Evolutionary conservation across 2,797 vertebrate genomes (phyloP).

Genomic region (Pangasius sanitwongsei): DNA sequence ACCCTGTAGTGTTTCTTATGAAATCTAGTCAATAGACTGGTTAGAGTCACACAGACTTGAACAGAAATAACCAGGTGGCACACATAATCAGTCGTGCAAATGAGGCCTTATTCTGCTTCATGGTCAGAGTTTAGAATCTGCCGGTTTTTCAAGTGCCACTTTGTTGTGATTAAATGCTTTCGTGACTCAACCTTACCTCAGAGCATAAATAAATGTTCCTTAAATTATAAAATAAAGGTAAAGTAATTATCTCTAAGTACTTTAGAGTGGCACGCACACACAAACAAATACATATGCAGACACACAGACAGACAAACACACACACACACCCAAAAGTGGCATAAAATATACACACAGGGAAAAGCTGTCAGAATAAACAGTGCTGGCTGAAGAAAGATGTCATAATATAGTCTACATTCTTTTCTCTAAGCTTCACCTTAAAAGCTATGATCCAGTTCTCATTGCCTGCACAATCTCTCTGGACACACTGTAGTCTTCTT

Average conservation of each 20-base stretch:
- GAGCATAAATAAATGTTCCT: slow-evolving; percentile 61
- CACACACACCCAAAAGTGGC: not conserved
- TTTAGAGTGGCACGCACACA: not conserved
- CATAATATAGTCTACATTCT: not conserved
- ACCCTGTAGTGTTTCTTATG: not conserved
- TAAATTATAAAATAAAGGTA: slow-evolving; percentile 53
- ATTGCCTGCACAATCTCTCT: not conserved
- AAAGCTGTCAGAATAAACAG: not conserved
- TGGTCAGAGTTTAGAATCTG: slow-evolving; percentile 56
- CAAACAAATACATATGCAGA: not conserved
- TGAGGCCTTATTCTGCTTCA: slow-evolving; percentile 56
- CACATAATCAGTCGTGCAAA: slow-evolving; percentile 67
- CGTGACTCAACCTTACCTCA: slow-evolving; percentile 54
- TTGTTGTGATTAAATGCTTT: slow-evolving; percentile 62
- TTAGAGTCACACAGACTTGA: slow-evolving; percentile 45
- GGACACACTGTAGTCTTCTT: not conserved
- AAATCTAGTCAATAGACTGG: slow-evolving; percentile 50
- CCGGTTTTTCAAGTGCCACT: slow-evolving; percentile 46
- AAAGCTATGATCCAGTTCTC: slow-evolving; percentile 3
- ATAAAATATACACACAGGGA: not conserved
- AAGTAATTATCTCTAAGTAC: slow-evolving; percentile 51
- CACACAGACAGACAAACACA: not conserved
- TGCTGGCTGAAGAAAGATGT: not conserved
- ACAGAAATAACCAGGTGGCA: slow-evolving; percentile 58
- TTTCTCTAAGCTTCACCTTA: not conserved